Percentiles rank a stretch among this genome's conserved stretches.
phyloP scores from a whole-genome alignment of 1,140 invertebrate genomes.

The Euwallacea similis region DNA sequence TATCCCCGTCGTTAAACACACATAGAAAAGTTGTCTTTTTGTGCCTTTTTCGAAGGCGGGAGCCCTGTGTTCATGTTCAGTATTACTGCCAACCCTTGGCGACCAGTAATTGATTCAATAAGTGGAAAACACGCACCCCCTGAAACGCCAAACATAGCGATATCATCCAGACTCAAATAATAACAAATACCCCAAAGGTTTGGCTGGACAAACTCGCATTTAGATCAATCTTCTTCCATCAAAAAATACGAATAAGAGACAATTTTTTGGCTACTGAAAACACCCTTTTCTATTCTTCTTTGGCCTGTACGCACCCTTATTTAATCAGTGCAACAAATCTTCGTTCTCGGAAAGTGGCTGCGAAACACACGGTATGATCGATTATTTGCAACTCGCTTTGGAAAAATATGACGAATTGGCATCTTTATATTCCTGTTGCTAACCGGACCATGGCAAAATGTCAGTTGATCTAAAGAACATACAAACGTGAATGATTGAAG shows the following conservation, averaged over 20 bases:
- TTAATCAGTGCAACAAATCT: no score
- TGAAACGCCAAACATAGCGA: conserved; percentile 49
- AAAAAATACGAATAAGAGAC: no score
- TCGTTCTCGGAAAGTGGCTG: no score
- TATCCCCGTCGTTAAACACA: conserved; percentile 42
- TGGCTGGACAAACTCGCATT: neutral
- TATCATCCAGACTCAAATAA: conserved; percentile 48
- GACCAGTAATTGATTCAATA: conserved; percentile 52
- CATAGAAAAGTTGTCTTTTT: conserved; percentile 43
- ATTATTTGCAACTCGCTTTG: no score
- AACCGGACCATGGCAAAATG: no score
- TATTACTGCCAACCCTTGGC: conserved; percentile 50
- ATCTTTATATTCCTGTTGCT: no score
- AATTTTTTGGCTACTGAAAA: no score
- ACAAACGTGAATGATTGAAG: neutral
- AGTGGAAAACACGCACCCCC: conserved; percentile 49
- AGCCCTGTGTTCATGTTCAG: conserved; percentile 42
- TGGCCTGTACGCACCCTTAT: no score
- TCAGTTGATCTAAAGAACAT: neutral
- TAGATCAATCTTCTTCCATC: no score
- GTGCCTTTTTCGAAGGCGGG: conserved; percentile 32
- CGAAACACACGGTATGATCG: no score
- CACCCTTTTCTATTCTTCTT: no score
- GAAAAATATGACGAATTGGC: no score
- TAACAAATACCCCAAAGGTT: conserved; percentile 39